These are phyloP conservation scores for Zosterops lateralis DNA, from an alignment of 2,113 vertebrate genomes.

Conservation along the genomic window DNA sequence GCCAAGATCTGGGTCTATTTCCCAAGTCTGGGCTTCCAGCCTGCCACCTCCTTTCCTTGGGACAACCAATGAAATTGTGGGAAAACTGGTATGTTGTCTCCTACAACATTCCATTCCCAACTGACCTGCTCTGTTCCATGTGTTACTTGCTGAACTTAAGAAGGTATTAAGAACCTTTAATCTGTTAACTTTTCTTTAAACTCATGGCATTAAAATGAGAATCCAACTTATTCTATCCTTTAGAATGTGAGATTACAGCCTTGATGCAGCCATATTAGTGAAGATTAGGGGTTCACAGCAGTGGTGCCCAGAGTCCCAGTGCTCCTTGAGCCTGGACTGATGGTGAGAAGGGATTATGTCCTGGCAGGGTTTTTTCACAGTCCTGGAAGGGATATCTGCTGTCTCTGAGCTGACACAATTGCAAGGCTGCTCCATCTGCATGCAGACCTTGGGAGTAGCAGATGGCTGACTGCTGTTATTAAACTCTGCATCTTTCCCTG, in stretches of 20 bases:
- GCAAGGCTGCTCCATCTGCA: constrained; percentile 30
- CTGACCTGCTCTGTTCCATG: rapidly evolving
- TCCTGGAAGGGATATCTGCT: not conserved
- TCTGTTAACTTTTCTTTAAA: not conserved
- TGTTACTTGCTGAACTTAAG: not conserved
- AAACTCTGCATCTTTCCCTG: constrained; percentile 15
- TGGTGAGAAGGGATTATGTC: not conserved
- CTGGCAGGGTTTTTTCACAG: not conserved
- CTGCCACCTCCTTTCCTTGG: not conserved
- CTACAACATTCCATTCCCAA: not conserved
- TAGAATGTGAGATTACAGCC: not conserved
- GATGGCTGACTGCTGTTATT: constrained; percentile 48
- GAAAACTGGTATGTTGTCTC: not conserved
- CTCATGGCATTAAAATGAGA: not conserved
- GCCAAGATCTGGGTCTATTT: not conserved
- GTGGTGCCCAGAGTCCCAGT: not conserved
- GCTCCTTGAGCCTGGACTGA: not conserved
- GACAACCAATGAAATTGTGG: not conserved
- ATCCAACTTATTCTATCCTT: not conserved
- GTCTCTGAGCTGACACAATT: not conserved
- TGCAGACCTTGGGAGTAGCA: not conserved
- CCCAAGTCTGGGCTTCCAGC: not conserved
- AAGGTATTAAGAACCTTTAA: not conserved
- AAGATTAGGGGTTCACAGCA: not conserved
- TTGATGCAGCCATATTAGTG: not conserved